These are phyloP conservation scores for Hemiprocne comata DNA, from an alignment of 2,113 vertebrate species.

Conservation along the genomic window DNA sequence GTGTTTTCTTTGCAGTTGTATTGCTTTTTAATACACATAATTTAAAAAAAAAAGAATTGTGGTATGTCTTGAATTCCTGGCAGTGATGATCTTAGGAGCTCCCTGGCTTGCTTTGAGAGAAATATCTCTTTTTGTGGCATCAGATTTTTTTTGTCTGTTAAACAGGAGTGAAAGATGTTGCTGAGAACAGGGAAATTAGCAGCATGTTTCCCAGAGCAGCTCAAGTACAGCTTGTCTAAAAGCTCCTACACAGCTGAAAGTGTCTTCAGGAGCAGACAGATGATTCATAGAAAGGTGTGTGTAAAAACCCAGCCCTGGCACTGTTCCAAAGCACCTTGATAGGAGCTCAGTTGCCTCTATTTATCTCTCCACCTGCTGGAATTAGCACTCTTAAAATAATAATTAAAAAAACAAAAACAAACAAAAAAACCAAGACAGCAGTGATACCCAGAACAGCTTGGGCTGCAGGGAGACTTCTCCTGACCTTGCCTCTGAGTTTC, in stretches of 20 bases:
- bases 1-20: neutral
- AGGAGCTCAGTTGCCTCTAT: neutral
- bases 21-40: neutral
- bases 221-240: neutral
- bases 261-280: neutral
- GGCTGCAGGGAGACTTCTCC: neutral
- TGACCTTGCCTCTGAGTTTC: neutral
- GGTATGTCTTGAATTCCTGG: neutral
- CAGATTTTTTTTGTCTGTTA: neutral
- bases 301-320: neutral
- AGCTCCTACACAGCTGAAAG: neutral
- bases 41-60: neutral
- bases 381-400: neutral
- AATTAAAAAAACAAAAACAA: neutral
- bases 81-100: neutral
- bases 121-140: neutral
- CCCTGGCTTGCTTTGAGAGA: neutral
- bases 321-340: neutral
- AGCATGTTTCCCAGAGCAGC: neutral
- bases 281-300: neutral
- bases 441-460: neutral
- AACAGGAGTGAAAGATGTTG: neutral
- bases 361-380: neutral
- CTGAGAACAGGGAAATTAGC: rapidly evolving
- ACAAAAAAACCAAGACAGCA: neutral